Evolutionary conservation across 2,797 vertebrate species (phyloP), one percentile per base, ranked within the genome.

Genomic region (Mergus octosetaceus): DNA sequence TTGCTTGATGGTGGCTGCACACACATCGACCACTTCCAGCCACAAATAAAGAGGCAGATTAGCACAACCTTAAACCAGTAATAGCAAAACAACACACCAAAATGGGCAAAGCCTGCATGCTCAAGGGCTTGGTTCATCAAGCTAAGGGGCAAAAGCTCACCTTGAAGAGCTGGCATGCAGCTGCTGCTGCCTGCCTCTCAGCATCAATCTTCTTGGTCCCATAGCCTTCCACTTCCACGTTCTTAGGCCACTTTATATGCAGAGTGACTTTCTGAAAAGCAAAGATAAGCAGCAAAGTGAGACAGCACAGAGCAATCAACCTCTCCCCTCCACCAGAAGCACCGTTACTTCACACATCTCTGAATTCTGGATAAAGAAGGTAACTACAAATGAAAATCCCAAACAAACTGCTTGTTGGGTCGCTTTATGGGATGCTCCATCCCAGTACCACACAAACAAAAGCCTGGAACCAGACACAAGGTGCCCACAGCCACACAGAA

Each of bases 121-220:
- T 9, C 41, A 13, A 32, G 32, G 39, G 8, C 22, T 27, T 24
- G 34, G 15, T 15, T 10, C 56, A 58, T 41, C 47, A 16, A 41
- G 68, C 38, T 7, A 41, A 18, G 79, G 73, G 51, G 45, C 21
- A n/a, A 3, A 17, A 9, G 58, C 87, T 96, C 96, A 99, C 99
- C 98, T 97, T 99, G 91, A 99, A 98, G 28, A 98, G 98, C 58
- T 98, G 98, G 92, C 99, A 99, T 4, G 98, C 99, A 1, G 98
- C 98, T 0, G 99, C 99, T 1, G 99, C 99, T 11, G 99, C 99
- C 43, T 98, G 97, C 15, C 98, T 97, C 92, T 99, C 99, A 0
- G 99, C 99, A 1, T 99, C 98, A 0, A 98, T 95, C 97, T 98
- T 99, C 96, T 97, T 99, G 80, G 98, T 97, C 73, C 98, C 98